Percentiles rank a stretch among this genome's conserved stretches.
Evolutionary conservation across 2,113 vertebrate genomes (phyloP).

Genomic region (Heterotis niloticus): DNA sequence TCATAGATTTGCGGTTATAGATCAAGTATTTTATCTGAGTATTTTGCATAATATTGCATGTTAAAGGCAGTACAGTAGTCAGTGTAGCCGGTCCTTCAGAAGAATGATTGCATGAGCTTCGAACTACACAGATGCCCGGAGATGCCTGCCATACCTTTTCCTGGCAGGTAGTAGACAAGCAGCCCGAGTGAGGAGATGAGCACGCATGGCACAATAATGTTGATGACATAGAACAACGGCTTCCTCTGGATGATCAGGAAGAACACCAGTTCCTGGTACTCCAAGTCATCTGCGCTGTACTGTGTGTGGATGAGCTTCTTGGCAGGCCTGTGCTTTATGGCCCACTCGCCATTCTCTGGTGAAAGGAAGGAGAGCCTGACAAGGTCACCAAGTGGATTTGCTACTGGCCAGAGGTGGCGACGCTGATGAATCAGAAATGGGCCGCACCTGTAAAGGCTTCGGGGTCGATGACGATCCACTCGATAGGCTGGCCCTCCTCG

Average conservation of each 20-base stretch:
- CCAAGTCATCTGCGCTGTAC: slow-evolving; percentile 70
- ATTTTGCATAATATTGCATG: too few relatives aligned
- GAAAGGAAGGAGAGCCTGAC: background rate
- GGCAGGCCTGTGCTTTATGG: slow-evolving; percentile 85
- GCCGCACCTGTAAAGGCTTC: slow-evolving; percentile 83
- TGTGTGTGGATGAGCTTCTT: slow-evolving; percentile 74
- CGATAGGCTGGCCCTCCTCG: slow-evolving; percentile 56
- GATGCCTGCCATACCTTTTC: slow-evolving; percentile 68
- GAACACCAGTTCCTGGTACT: slow-evolving; percentile 84
- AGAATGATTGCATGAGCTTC: too few relatives aligned
- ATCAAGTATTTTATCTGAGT: too few relatives aligned
- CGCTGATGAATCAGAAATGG: background rate
- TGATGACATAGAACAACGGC: slow-evolving; percentile 94
- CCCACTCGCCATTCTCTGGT: slow-evolving; percentile 91
- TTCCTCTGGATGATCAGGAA: slow-evolving; percentile 95
- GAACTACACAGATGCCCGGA: too few relatives aligned
- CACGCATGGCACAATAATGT: slow-evolving; percentile 89
- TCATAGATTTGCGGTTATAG: too few relatives aligned
- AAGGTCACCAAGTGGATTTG: background rate
- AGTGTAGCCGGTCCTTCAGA: too few relatives aligned
- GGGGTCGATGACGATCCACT: slow-evolving; percentile 84
- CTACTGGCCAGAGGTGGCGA: background rate
- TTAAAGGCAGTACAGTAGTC: too few relatives aligned
- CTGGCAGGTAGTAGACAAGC: slow-evolving; percentile 88
- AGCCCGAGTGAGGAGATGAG: slow-evolving; percentile 84